Conservation (phyloP, 2,113 vertebrate species). For the Bombycilla garrulus region DNA sequence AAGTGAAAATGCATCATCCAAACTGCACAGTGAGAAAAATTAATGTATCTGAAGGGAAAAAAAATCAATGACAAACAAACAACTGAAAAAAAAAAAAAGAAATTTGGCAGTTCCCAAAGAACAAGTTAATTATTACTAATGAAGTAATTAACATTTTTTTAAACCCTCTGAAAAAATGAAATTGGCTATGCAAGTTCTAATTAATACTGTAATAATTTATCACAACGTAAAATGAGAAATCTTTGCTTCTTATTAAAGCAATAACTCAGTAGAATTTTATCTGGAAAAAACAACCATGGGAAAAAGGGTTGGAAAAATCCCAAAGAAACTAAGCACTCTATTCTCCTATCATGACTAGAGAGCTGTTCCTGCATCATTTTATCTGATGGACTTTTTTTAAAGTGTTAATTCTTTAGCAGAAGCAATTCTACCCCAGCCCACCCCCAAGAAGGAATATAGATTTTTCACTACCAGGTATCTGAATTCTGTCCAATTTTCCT, state of each 20-base stretch:
- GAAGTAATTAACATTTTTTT: constrained; percentile 8
- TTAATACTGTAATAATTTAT: constrained; percentile 22
- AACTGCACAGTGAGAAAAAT: not conserved
- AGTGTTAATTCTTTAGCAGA: not conserved
- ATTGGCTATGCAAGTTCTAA: constrained; percentile 1
- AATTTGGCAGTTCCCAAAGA: not conserved
- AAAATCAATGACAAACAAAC: not conserved
- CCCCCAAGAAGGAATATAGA: not conserved
- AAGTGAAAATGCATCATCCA: not conserved
- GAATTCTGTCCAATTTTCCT: not conserved
- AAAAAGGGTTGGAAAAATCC: not conserved
- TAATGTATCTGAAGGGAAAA: not conserved
- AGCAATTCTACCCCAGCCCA: not conserved
- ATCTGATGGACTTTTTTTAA: not conserved
- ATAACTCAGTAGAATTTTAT: not conserved
- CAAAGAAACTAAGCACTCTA: not conserved
- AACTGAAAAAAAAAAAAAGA: not conserved
- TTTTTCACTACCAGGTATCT: not conserved
- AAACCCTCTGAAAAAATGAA: not conserved
- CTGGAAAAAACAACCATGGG: not conserved
- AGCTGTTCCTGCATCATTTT: not conserved
- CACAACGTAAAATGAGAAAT: not conserved
- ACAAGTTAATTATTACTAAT: constrained; percentile 4
- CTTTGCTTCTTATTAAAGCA: not conserved
- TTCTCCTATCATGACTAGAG: not conserved